phyloP scores from a whole-genome alignment of 2,888 invertebrate species.

The Lasioglossum vierecki region DNA sequence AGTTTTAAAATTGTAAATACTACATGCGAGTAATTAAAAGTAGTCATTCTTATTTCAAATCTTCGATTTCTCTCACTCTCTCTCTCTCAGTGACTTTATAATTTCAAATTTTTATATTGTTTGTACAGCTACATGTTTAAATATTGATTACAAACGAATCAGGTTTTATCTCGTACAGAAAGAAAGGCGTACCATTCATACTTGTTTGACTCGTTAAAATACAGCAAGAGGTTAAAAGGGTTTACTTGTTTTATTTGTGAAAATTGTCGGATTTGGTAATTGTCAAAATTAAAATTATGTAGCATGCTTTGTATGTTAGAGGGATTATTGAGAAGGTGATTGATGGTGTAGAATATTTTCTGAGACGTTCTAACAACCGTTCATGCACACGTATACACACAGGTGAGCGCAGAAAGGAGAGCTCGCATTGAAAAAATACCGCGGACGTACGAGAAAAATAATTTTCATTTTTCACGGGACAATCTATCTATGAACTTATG shows the following conservation, averaged over 20 bases:
- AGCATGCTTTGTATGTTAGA: neutral
- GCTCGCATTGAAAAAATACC: conserved; percentile 58
- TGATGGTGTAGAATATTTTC: neutral
- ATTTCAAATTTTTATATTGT: neutral
- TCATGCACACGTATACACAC: conserved; percentile 64
- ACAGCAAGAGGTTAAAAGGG: too few relatives aligned
- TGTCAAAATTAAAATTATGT: neutral
- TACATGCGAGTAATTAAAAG: too few relatives aligned
- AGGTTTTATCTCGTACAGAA: too few relatives aligned
- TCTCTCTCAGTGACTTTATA: neutral
- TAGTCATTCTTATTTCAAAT: neutral
- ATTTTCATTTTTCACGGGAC: conserved; percentile 49
- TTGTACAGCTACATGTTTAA: too few relatives aligned
- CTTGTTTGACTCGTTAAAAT: too few relatives aligned
- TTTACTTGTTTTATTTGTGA: neutral
- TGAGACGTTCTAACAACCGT: neutral
- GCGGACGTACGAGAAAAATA: conserved; percentile 58
- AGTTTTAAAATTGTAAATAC: too few relatives aligned
- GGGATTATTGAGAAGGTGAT: neutral
- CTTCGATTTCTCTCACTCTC: neutral
- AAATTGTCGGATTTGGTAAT: neutral
- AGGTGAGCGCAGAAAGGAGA: conserved; percentile 53
- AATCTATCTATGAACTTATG: conserved; percentile 44
- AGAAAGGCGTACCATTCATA: too few relatives aligned
- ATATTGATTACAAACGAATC: too few relatives aligned